Evolutionary conservation across 2,797 vertebrate genomes (phyloP), one percentile per base, ranked within the genome.

Genomic region (Euthynnus affinis): DNA sequence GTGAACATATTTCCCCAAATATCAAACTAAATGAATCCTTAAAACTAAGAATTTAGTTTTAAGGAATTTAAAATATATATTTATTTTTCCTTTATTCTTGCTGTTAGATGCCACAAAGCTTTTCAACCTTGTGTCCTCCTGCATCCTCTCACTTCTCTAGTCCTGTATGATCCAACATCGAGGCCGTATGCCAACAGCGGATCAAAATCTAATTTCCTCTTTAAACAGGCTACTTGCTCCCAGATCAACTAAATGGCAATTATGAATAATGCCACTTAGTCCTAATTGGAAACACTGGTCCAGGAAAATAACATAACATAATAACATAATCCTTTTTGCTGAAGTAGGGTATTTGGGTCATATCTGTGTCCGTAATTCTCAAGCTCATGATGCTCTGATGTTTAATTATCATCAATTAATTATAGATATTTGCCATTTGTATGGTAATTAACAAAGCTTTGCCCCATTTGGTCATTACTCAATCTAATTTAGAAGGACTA

Each of bases 261-360:
- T 82, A 93, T 91, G 88, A 91, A 93, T 93, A 93, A 92, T 90
- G 92, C 93, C 92, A 94, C 91, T 94, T 94, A 93, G 84, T 85
- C 79, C 67, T 93, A 91, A 93, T 94, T 94, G 85, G 80, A 93
- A 89, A 88, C 78, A 87, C 59, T 59, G 80, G 78, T 84, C 78
- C 82, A 78, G 81, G 66, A 84, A 88, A 88, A 85, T 77, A 81
- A 78, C 77, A 84, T 68, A 71, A 88, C 76, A 32, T 40, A 40
- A 48, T 48, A 80, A 85, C 71, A 87, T 93, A 89, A 93, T 93
- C 88, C 86, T 68, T 90, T 89, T 90, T 84, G 40, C 76, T 82
- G 77, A 89, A 89, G 81, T 86, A 80, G 86, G 75, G 71, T 91
- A 93, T 93, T 93, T 91, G 80, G 94, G 91, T 93, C 90, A 92